These are phyloP conservation scores for Bucco capensis DNA, from an alignment of 2,113 vertebrate genomes.

Conservation along the genomic window DNA sequence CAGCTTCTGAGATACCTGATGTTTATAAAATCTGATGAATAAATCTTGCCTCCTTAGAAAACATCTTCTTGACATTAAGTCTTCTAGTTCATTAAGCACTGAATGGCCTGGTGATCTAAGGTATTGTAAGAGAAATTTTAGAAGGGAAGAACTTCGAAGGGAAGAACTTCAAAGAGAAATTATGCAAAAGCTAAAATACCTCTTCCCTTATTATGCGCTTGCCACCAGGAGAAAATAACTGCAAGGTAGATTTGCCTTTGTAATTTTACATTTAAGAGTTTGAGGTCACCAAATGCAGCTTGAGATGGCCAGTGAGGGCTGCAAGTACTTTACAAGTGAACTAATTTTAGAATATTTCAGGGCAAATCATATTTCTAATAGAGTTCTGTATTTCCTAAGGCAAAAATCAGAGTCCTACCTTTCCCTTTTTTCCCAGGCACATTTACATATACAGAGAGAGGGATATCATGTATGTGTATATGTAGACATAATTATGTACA, in stretches of 20 bases:
- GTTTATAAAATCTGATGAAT: background rate
- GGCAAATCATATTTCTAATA: background rate
- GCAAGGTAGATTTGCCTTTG: slow-evolving; percentile 35
- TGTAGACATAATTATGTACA: background rate
- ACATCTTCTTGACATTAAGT: background rate
- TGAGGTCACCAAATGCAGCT: background rate
- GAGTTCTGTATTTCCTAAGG: background rate
- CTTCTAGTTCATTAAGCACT: background rate
- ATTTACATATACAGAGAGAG: background rate
- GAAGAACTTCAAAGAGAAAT: slow-evolving; percentile 34
- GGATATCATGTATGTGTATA: background rate
- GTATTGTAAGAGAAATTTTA: background rate
- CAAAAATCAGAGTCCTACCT: background rate
- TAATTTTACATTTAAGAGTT: slow-evolving; percentile 11
- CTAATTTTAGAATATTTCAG: background rate
- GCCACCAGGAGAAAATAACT: background rate
- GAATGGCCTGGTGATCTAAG: background rate
- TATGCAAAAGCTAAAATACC: slow-evolving; percentile 32
- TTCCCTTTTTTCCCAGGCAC: background rate
- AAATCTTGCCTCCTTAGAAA: background rate
- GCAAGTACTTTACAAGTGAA: background rate
- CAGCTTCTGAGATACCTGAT: background rate
- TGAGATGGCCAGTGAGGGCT: background rate
- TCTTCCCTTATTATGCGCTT: slow-evolving; percentile 17
- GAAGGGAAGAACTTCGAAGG: slow-evolving; percentile 18